Evolutionary conservation across 2,888 invertebrate species (phyloP).

Genomic region (Calameuta idolon): DNA sequence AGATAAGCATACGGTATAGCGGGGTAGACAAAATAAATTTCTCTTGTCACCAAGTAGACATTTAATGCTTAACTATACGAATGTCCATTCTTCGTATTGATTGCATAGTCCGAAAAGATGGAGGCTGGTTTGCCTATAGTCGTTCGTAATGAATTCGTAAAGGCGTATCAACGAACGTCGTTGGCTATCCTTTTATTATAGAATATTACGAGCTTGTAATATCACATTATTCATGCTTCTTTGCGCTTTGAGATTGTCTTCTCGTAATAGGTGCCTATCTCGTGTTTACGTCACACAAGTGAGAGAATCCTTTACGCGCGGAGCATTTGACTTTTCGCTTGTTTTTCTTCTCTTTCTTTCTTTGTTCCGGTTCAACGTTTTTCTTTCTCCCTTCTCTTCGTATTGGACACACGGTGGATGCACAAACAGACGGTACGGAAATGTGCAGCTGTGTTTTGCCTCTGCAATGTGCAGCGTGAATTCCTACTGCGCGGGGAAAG

Average conservation of each 20-base stretch:
- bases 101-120: background rate
- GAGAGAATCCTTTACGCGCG: background rate
- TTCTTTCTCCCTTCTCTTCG: background rate
- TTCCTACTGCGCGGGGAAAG: slow-evolving; percentile 1
- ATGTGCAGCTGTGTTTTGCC: background rate
- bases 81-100: background rate
- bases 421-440: background rate
- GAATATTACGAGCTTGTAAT: background rate
- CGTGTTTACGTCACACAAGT: background rate
- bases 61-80: too few species aligned
- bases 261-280: background rate
- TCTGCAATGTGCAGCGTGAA: background rate
- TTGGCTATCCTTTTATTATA: background rate
- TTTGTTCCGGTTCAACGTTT: background rate
- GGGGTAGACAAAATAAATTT: background rate
- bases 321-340: background rate
- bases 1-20: background rate
- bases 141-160: background rate
- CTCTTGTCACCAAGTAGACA: background rate
- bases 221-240: background rate
- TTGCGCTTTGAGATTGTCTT: background rate
- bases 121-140: background rate
- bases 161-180: background rate
- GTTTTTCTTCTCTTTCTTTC: background rate
- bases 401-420: background rate